Evolutionary conservation across 2,113 vertebrate genomes (phyloP), one percentile per base, ranked within the genome.

Genomic region (Echinops telfairi): DNA sequence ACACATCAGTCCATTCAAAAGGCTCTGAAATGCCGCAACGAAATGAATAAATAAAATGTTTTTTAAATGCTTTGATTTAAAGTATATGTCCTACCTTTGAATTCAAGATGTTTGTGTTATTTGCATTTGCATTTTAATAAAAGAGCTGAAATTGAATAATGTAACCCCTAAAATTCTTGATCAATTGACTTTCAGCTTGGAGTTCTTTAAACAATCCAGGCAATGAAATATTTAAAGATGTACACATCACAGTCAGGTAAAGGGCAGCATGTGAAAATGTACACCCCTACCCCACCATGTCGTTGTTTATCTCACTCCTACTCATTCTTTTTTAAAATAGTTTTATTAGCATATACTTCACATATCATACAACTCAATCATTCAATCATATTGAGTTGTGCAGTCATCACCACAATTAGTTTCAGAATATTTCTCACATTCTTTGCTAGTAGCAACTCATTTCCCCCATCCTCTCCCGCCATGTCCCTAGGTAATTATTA

Each of bases 1-100:
- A 97, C 98, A 99, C 99, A 99, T 99, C 97, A 99, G 95, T 96
- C 99, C 99, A 95, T 99, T 99, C 97, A 99, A 97, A 96, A 99
- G 98, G 96, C 99, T 99, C 99, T 99, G 98, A 27, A 98, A 98
- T 1, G 68, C 10, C 97, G 96, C 8, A 86, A 92, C 40, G 88
- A 68, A 97, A 97, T 20, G 83, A 4, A 2, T 12, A 86, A 47
- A 25, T 62, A 38, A 83, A 86, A 58, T 17, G 36, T 0, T 70
- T 89, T 87, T 68, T 17, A 85, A 92, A 76, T 29, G 43, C 31
- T 20, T 91, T 70, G 87, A 57, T 83, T 68, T 89, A 84, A 89
- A 47, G 2, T 88, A 25, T 78, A 31, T 43, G 25, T 19, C 38
- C 38, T 43, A 27, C 73, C 29, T 94, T 71, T 90, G 77, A 86